Evolutionary conservation across 2,888 invertebrate species (phyloP).

Genomic region (Andrena minutula): DNA sequence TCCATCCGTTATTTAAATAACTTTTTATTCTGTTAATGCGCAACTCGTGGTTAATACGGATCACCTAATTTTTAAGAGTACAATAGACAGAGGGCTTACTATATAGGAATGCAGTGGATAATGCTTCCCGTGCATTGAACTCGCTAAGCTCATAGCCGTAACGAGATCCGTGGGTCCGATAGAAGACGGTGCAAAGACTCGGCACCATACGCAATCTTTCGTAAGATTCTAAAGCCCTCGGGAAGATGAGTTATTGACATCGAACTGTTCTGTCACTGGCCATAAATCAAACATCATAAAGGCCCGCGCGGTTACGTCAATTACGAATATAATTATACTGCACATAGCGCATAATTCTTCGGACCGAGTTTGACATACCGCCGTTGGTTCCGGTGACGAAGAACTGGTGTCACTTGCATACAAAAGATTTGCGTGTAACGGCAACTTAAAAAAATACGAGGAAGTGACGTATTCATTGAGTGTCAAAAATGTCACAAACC

Average conservation of each 20-base stretch:
- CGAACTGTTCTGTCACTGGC: constrained; percentile 7
- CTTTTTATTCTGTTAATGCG: too few relatives aligned
- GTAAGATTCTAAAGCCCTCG: constrained; percentile 28
- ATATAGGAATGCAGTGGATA: not conserved
- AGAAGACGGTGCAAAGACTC: constrained; percentile 14
- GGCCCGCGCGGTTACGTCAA: constrained; percentile 35
- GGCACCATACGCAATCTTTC: constrained; percentile 24
- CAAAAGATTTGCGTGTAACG: constrained; percentile 49
- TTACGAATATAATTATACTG: constrained; percentile 47
- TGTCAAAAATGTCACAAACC: constrained; percentile 14
- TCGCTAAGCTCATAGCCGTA: constrained; percentile 17
- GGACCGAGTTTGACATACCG: constrained; percentile 29
- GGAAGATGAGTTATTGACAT: constrained; percentile 22
- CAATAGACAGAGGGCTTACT: constrained; percentile 5
- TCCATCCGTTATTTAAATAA: too few relatives aligned
- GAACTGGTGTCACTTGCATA: constrained; percentile 43
- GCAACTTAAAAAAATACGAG: constrained; percentile 27
- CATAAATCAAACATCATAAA: constrained; percentile 24
- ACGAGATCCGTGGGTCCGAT: constrained; percentile 23
- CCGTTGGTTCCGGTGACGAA: constrained; percentile 44
- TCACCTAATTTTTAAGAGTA: not conserved
- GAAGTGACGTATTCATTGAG: not conserved
- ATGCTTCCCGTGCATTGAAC: constrained; percentile 36
- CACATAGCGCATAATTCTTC: constrained; percentile 25
- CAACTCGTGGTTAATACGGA: constrained; percentile 3